Base-by-base conservation (phyloP, 2,797 vertebrate genomes). In the Coregonus ussuriensis region DNA sequence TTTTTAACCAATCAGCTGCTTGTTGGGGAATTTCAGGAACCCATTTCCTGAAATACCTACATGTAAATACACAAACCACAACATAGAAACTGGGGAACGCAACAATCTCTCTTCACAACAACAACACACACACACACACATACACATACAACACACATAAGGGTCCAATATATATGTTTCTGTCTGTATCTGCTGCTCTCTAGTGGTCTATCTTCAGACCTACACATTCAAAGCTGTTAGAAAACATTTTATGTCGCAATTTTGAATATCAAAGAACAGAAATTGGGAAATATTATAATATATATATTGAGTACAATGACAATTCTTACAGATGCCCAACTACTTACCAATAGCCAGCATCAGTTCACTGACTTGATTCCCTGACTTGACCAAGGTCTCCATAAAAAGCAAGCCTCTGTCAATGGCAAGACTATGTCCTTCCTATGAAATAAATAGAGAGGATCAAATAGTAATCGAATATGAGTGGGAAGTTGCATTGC, bases 321-420 rank as follows among this genome's bases (percentile, higher is more conserved):
- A 25, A 14, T 53, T 25, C 11, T 9, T 52, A 53, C 18, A 9
- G 51, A 29, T 16, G 15, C 33, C 14, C 33, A 69, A 18, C 5
- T 16, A 69, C 93, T 92, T 82, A 96, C 95, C 95, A 1, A 96
- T 0, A 0, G 81, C 62, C 0, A 51, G 15, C 71, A 96, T 94
- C 78, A 93, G 65, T 63, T 96, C 89, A 0, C 72, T 84, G 74
- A 95, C 91, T 4, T 90, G 91, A 33, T 92, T 59, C 80, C 89
- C 93, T 6, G 85, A 85, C 83, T 92, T 92, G 70, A 95, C 95
- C 0, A 95, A 96, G 0, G 95, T 91, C 78, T 97, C 96, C 63
- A 81, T 85, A 53, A 95, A 96, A 4, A 89, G 80, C 76, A 96
- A 67, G 29, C 82, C 83, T 63, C 85, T 90, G 53, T 86, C 89